These are phyloP conservation scores for Porites cylindrica DNA, from an alignment of 92 coral and sea anemone species.

Conservation along the genomic window DNA sequence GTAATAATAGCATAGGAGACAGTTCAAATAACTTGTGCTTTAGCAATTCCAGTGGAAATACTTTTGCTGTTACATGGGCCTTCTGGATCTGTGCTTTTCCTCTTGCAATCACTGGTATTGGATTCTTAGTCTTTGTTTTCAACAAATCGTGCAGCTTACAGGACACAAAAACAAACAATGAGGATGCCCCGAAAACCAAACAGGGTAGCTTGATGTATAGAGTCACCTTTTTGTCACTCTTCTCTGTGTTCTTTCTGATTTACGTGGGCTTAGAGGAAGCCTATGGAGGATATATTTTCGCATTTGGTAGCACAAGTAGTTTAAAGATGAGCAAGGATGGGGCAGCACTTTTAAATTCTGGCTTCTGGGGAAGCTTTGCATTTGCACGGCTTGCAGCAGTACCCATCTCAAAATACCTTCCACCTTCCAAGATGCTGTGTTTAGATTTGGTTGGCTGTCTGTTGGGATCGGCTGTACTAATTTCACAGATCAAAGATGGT, in stretches of 20 bases:
- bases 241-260: constrained; percentile 79
- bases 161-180: constrained; percentile 51
- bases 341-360: constrained; percentile 84
- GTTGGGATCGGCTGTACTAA: constrained; percentile 70
- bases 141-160: constrained; percentile 54
- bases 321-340: constrained; percentile 58
- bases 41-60: background rate
- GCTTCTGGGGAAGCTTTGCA: constrained; percentile 98
- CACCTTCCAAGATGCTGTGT: constrained; percentile 77
- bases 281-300: constrained; percentile 90
- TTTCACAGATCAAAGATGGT: constrained; percentile 70
- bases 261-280: constrained; percentile 93
- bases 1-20: too few relatives aligned
- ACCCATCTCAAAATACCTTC: constrained; percentile 73
- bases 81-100: constrained; percentile 82
- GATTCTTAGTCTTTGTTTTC: constrained; percentile 67
- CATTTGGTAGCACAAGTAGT: constrained; percentile 67
- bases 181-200: constrained; percentile 37
- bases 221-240: constrained; percentile 63
- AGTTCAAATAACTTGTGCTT: too few relatives aligned
- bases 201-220: constrained; percentile 67
- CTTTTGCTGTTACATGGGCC: constrained; percentile 77
- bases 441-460: constrained; percentile 77
- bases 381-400: constrained; percentile 83
- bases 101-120: constrained; percentile 69